Base-by-base conservation (phyloP, 2,888 invertebrate genomes). In the Agrypnus murinus region DNA sequence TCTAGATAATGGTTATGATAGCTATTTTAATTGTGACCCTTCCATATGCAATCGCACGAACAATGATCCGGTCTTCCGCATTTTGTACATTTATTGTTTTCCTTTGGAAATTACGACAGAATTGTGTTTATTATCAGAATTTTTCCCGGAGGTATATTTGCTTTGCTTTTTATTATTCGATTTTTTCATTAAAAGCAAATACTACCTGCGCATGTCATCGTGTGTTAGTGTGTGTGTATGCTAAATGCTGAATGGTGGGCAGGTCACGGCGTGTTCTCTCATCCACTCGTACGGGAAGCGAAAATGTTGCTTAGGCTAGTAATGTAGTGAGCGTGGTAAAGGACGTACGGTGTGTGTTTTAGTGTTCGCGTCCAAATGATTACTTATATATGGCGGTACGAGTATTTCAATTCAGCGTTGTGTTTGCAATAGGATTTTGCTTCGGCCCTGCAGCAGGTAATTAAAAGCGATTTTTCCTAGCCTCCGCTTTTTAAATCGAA, bases 361-460 rank as follows among this genome's bases (percentile, higher is more conserved):
- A 80, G 65, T 72, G 65, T 72, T 69, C 69, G 50, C 69, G 82
- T 84, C 89, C 91, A 90, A 90, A 91, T 91, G 92, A 89, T 88
- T 88, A 88, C 88, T 89, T 88, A 90, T 91, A 89, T 91, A 92
- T 92, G 92, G 92, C 92, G 92, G 89, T 92, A 89, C 90, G 90
- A 90, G 90, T 91, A 88, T 89, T 91, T 88, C 90, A 89, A 89
- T 89, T 91, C 90, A 87, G 87, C 87, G 89, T 89, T 87, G 86
- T 89, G 87, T 87, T 88, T 87, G 85, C 88, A 86, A 86, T 89
- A 87, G 86, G 85, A 83, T 82, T 83, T 76, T 77, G 62, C 60
- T 73, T 80, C 76, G 80, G 78, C 78, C 78, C 80, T 78, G 78
- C 79, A 73, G 69, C 78, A 79, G 76, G 82, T 82, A 77, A 78